phyloP scores from a whole-genome alignment of 2,888 invertebrate species.

The Drosophila lutescens region DNA sequence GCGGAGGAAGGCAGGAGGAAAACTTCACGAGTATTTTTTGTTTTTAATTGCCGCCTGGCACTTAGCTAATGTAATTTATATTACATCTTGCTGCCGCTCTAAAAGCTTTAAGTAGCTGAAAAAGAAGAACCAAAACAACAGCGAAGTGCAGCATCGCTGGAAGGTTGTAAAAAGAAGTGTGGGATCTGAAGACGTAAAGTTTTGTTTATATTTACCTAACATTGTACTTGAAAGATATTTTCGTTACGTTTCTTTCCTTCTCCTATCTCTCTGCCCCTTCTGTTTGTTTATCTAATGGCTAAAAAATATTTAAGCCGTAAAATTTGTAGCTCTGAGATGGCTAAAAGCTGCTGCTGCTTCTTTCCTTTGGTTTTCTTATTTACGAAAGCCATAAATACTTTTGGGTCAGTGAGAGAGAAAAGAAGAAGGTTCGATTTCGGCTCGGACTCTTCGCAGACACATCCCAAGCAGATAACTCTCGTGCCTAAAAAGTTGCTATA shows the following conservation, averaged over 20 bases:
- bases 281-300: slow-evolving; percentile 80
- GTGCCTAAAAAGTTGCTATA: slow-evolving; percentile 60
- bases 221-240: slow-evolving; percentile 82
- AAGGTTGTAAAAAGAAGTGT: slow-evolving; percentile 26
- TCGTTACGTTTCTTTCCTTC: slow-evolving; percentile 36
- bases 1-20: slow-evolving; percentile 5
- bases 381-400: slow-evolving; percentile 74
- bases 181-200: slow-evolving; percentile 41
- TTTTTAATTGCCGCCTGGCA: slow-evolving; percentile 73
- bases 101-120: slow-evolving; percentile 78
- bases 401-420: slow-evolving; percentile 14
- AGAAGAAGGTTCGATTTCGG: slow-evolving; percentile 56
- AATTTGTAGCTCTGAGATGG: slow-evolving; percentile 65
- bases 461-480: slow-evolving; percentile 47
- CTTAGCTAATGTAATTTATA: slow-evolving; percentile 79
- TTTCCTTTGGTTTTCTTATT: slow-evolving; percentile 47
- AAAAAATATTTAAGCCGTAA: slow-evolving; percentile 77
- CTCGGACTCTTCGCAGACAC: slow-evolving; percentile 23
- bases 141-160: slow-evolving; percentile 61
- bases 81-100: slow-evolving; percentile 71
- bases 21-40: slow-evolving; percentile 41
- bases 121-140: slow-evolving; percentile 43
- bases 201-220: slow-evolving; percentile 82
- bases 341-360: slow-evolving; percentile 57
- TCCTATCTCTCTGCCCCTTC: slow-evolving; percentile 8